Base-by-base conservation (phyloP, 2,888 invertebrate species). In the Amblyjoppa fuscipennis region DNA sequence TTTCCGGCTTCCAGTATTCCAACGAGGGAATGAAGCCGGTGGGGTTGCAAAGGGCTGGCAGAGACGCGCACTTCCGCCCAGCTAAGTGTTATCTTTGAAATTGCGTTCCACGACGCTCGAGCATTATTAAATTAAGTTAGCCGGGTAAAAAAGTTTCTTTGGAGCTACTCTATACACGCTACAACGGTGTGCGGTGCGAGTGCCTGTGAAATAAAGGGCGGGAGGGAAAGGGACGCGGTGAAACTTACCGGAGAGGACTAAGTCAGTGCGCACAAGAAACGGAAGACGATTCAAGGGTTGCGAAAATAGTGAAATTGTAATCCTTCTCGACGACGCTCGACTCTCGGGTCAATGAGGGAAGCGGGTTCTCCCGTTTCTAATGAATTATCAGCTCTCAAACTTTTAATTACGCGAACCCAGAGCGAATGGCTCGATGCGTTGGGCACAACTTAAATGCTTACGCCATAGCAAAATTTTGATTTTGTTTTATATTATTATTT, bases 121-220 rank as follows among this genome's bases (percentile, higher is more conserved):
- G 89, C 89, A 89, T 92, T 91, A 92, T 92, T 93, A 91, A 93
- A 93, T 92, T 92, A 91, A 92, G 90, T 89, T 91, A 90, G 91
- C 91, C 90, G 76, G 87, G 89, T 88, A 59, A 89, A 87, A 90
- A 90, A 91, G 89, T 91, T 89, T 89, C 88, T 90, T 90, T 87
- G 81, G 79, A 70, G 76, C 76, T 68, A 78, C 71, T 16, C 81
- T 25, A 13, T 59, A 28, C 59, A 59, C 28, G 59, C 11, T 28
- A 59, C 11, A 28, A 13, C 13, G 59, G 59, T 59, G 28, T 13
- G 45, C 45, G 59, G 28, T 59, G 59, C 13, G 25, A 25, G 59
- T 28, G 59, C 59, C 59, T 59, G 59, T 28, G 28, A 59, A 59
- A 53, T 38, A 41, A 49, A 16, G 28, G 41, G 31, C 6, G 25